Percentiles rank a stretch among this genome's conserved stretches.
These are phyloP conservation scores for Slavum lentiscoides DNA, from an alignment of 2,888 invertebrate genomes.

Conservation along the genomic window DNA sequence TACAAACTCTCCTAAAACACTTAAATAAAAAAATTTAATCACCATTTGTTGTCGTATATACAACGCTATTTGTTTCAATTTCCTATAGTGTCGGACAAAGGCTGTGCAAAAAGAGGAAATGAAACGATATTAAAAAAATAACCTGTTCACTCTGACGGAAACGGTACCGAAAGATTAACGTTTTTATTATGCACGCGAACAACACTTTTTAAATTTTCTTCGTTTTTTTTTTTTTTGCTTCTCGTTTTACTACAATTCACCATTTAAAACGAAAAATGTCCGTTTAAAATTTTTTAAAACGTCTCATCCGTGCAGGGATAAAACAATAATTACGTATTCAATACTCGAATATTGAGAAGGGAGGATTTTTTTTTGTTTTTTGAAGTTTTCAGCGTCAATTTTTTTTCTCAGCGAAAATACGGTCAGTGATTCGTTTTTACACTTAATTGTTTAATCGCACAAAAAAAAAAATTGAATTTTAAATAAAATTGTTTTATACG, in stretches of 20 bases:
- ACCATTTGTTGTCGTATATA: not conserved
- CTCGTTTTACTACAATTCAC: not conserved
- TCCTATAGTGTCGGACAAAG: conserved; percentile 4
- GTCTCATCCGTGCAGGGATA: too few species aligned
- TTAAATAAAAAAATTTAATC: conserved; percentile 10
- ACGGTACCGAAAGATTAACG: not conserved
- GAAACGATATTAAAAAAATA: conserved; percentile 32
- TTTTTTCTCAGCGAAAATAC: too few species aligned
- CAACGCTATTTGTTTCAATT: conserved; percentile 14
- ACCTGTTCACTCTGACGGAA: conserved; percentile 28
- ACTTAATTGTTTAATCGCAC: too few species aligned
- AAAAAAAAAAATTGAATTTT: too few species aligned
- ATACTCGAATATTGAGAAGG: too few species aligned
- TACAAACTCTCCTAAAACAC: not conserved
- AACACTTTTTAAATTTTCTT: not conserved
- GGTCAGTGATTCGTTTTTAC: too few species aligned
- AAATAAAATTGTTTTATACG: too few species aligned
- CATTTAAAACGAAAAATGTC: not conserved
- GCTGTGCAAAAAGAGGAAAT: not conserved
- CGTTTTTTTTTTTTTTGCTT: not conserved
- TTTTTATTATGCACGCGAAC: conserved; percentile 16
- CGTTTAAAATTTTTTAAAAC: not conserved
- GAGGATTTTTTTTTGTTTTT: too few species aligned
- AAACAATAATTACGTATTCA: too few species aligned
- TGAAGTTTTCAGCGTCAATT: too few species aligned